Conservation (phyloP, 2,113 vertebrate species). For the Helogale parvula region DNA sequence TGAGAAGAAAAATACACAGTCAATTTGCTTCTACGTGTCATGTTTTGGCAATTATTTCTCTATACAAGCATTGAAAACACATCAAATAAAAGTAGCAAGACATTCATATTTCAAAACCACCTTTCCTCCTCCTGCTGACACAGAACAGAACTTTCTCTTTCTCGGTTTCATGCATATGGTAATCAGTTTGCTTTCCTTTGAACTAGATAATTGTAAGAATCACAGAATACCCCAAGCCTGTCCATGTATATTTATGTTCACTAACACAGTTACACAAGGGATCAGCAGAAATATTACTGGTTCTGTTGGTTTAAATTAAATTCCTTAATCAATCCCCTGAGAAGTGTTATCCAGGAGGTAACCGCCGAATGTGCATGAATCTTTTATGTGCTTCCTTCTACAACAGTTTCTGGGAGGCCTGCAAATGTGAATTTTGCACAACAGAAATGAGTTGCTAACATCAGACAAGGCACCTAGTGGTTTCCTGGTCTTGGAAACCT, state of each 20-base stretch:
- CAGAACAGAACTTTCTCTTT: slow-evolving; percentile 47
- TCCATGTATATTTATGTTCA: slow-evolving; percentile 81
- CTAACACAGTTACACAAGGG: slow-evolving; percentile 68
- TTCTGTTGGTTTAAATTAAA: slow-evolving; percentile 82
- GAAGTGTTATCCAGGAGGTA: slow-evolving; percentile 76
- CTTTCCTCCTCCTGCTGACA: slow-evolving; percentile 59
- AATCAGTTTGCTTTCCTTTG: slow-evolving; percentile 79
- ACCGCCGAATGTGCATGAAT: slow-evolving; percentile 66
- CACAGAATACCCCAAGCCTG: slow-evolving; percentile 74
- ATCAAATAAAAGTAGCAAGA: slow-evolving; percentile 40
- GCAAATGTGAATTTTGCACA: slow-evolving; percentile 66
- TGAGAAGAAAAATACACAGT: background rate
- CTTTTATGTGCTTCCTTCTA: slow-evolving; percentile 72
- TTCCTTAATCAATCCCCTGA: slow-evolving; percentile 80
- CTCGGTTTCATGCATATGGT: slow-evolving; percentile 73
- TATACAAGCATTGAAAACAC: background rate
- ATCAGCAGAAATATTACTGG: slow-evolving; percentile 71
- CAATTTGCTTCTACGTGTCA: background rate
- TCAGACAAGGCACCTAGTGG: slow-evolving; percentile 40
- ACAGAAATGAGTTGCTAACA: slow-evolving; percentile 58
- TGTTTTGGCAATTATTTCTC: slow-evolving; percentile 42
- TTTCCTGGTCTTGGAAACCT: slow-evolving; percentile 14
- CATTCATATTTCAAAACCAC: slow-evolving; percentile 54
- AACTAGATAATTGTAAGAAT: slow-evolving; percentile 80
- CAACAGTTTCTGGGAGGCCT: slow-evolving; percentile 62